Evolutionary conservation across 2,888 invertebrate species (phyloP).

Genomic region (Creontiades dilutus): DNA sequence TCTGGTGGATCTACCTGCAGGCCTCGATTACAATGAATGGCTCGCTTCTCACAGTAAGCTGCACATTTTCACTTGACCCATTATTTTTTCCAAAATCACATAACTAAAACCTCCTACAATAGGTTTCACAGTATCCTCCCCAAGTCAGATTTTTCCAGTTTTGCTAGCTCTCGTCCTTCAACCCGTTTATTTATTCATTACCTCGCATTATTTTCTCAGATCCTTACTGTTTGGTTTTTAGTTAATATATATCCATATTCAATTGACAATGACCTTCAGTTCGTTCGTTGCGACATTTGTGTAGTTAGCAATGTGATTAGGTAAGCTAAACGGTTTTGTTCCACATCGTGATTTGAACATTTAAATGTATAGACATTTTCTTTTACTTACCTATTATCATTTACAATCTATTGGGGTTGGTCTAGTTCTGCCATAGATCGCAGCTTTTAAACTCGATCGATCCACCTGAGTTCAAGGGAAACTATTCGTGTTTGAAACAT

Average conservation of each 20-base stretch:
- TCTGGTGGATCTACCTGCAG: conserved; percentile 95
- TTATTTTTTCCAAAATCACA: not conserved
- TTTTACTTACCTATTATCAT: too few species aligned
- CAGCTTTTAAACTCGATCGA: too few species aligned
- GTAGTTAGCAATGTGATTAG: too few species aligned
- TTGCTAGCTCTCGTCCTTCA: not conserved
- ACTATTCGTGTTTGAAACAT: too few species aligned
- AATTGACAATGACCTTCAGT: not conserved
- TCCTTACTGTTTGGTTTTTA: not conserved
- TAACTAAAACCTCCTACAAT: not conserved
- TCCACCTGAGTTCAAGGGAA: too few species aligned
- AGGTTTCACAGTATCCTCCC: not conserved
- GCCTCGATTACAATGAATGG: conserved; percentile 99
- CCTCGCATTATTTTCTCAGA: not conserved
- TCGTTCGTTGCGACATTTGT: not conserved
- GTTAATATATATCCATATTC: not conserved
- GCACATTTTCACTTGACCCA: not conserved
- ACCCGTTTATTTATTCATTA: conserved; percentile 24
- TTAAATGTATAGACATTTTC: too few species aligned
- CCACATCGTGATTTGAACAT: too few species aligned
- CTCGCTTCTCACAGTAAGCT: conserved; percentile 97
- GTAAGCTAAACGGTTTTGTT: too few species aligned
- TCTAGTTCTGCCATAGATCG: too few species aligned
- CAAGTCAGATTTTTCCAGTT: conserved; percentile 1
- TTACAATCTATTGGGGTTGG: too few species aligned